A percentile compares a stretch with the other conserved stretches of the same genome.
Conservation (phyloP, 2,113 vertebrate genomes). For the Nycticebus coucang region DNA sequence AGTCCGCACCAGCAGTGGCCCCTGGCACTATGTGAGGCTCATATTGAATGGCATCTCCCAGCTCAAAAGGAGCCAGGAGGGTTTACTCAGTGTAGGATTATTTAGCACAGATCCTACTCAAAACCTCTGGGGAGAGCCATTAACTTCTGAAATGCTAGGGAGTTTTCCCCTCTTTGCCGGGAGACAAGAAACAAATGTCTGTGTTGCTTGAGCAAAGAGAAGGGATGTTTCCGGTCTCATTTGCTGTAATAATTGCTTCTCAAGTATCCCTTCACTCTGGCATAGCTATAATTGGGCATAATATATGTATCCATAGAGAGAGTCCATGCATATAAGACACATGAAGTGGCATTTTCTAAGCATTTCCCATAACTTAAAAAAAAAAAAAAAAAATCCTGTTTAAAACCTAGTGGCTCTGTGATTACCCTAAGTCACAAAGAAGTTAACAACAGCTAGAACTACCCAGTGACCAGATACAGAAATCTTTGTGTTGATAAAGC, state of each 20-base stretch:
- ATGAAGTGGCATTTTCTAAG: neutral
- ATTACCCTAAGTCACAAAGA: neutral
- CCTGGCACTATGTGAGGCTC: slow-evolving; percentile 18
- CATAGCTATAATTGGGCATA: neutral
- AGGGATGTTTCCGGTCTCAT: slow-evolving; percentile 56
- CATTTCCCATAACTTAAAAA: neutral
- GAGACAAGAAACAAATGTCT: slow-evolving; percentile 61
- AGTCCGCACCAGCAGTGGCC: slow-evolving; percentile 33
- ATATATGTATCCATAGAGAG: neutral
- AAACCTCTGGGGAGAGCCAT: neutral
- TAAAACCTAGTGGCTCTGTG: neutral
- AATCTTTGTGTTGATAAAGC: neutral
- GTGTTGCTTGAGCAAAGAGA: slow-evolving; percentile 38
- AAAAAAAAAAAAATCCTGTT: neutral
- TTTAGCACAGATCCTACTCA: slow-evolving; percentile 50
- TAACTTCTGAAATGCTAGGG: slow-evolving; percentile 55
- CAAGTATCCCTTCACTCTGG: neutral
- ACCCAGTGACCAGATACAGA: neutral
- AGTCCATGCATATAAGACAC: neutral
- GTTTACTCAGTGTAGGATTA: slow-evolving; percentile 46
- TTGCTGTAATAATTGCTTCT: neutral
- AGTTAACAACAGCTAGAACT: neutral
- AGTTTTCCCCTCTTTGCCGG: neutral
- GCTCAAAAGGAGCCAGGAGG: neutral
- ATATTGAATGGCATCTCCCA: slow-evolving; percentile 2